These are phyloP conservation scores for Hybognathus amarus DNA, from an alignment of 2,797 vertebrate species.

Conservation along the genomic window DNA sequence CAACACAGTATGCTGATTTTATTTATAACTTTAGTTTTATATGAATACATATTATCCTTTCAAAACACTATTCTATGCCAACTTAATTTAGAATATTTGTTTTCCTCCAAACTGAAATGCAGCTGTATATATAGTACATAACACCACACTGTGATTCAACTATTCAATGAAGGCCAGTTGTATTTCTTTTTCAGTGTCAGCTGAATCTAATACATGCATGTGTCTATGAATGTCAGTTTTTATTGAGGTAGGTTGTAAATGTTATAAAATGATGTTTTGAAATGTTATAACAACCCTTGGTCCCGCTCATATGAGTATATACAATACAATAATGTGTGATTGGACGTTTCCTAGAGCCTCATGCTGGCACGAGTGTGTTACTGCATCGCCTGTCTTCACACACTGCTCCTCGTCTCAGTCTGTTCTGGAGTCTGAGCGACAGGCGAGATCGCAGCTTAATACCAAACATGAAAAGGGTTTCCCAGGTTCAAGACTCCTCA, in stretches of 20 bases:
- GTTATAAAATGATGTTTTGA: not conserved
- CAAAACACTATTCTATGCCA: not conserved
- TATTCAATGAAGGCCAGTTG: not conserved
- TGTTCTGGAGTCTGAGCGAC: slow-evolving; percentile 59
- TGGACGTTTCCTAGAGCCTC: not conserved
- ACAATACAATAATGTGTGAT: not conserved
- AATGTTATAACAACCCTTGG: not conserved
- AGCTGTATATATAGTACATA: not conserved
- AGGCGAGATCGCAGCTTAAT: slow-evolving; percentile 72
- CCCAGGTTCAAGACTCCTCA: slow-evolving; percentile 76
- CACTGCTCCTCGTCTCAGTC: slow-evolving; percentile 53
- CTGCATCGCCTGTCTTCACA: slow-evolving; percentile 17
- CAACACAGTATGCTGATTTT: not conserved
- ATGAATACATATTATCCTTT: not conserved
- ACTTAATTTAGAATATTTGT: not conserved
- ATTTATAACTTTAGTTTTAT: not conserved
- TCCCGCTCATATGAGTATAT: not conserved
- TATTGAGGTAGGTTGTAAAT: too few relatives aligned
- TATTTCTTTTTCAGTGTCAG: not conserved
- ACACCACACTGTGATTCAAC: not conserved
- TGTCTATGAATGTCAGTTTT: too few relatives aligned
- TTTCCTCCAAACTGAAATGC: not conserved
- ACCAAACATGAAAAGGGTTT: slow-evolving; percentile 79
- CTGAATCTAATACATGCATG: not conserved
- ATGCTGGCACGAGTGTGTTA: not conserved